A percentile compares a stretch with the other conserved stretches of the same genome.
Conservation (phyloP, 2,888 invertebrate genomes). For the Micropterix aruncella region DNA sequence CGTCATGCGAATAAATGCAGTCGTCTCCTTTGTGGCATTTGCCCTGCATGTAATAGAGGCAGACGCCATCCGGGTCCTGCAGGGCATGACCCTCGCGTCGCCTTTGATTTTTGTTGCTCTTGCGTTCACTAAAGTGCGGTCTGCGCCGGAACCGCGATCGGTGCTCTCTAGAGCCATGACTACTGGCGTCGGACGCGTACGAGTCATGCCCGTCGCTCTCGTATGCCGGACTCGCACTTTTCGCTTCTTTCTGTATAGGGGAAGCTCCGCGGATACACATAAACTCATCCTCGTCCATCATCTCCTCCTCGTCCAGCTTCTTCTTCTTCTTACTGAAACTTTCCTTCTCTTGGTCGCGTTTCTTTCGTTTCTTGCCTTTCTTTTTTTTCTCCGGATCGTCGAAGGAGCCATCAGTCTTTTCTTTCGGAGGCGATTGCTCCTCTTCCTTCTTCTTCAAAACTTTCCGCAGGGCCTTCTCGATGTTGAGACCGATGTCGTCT, state of each 20-base stretch:
- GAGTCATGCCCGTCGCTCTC: conserved; percentile 39
- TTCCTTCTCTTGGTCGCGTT: conserved; percentile 40
- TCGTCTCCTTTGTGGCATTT: conserved; percentile 78
- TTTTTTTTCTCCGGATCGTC: conserved; percentile 36
- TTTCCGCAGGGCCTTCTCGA: conserved; percentile 65
- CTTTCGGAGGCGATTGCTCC: conserved; percentile 17
- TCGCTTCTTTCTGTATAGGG: conserved; percentile 31
- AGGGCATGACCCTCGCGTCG: conserved; percentile 40
- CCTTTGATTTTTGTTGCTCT: conserved; percentile 32
- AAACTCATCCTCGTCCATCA: conserved; percentile 67
- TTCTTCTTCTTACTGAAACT: conserved; percentile 44
- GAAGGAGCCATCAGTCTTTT: conserved; percentile 21
- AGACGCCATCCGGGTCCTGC: conserved; percentile 58
- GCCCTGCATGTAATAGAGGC: conserved; percentile 78
- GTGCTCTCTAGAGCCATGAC: conserved; percentile 34
- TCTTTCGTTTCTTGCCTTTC: conserved; percentile 42
- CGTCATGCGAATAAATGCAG: conserved; percentile 79
- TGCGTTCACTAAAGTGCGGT: conserved; percentile 27
- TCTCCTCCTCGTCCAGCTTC: conserved; percentile 38
- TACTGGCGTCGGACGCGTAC: conserved; percentile 40
- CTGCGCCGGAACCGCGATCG: conserved; percentile 30
- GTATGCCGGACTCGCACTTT: conserved; percentile 17
- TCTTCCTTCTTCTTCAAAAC: conserved; percentile 56
- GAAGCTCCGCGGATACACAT: conserved; percentile 67
- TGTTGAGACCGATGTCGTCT: conserved; percentile 68